A percentile compares a stretch with the other conserved stretches of the same genome.
Conservation (phyloP, 2,797 vertebrate genomes). For the Pangasius krempfi region DNA sequence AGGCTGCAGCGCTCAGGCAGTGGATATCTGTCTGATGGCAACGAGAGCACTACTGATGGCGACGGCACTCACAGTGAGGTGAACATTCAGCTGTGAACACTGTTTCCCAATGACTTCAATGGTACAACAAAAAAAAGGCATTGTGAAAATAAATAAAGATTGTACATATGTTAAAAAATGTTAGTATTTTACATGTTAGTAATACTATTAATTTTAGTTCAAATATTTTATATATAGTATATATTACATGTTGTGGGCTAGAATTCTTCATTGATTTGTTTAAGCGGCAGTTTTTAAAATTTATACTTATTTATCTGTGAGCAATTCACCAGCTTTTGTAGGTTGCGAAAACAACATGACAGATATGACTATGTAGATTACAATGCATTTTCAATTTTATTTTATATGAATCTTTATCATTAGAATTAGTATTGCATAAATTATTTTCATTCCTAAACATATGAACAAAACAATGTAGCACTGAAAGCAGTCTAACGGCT, state of each 20-base stretch:
- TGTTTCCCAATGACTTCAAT: background rate
- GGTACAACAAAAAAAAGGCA: background rate
- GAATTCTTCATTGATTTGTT: background rate
- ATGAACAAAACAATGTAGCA: background rate
- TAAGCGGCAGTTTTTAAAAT: no score
- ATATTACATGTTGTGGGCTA: background rate
- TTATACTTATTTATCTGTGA: background rate
- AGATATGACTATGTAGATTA: background rate
- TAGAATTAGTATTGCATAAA: background rate
- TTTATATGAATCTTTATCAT: background rate
- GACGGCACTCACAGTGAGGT: constrained; percentile 58
- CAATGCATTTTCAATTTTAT: background rate
- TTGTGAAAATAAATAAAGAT: background rate
- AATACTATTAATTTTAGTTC: background rate
- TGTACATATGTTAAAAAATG: background rate
- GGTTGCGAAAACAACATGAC: background rate
- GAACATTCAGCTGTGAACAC: constrained; percentile 55
- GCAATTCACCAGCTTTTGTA: background rate
- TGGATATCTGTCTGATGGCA: constrained; percentile 59
- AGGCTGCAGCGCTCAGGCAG: constrained; percentile 67
- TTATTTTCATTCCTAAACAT: background rate
- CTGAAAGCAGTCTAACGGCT: background rate
- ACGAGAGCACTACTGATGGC: constrained; percentile 54
- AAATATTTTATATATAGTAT: background rate
- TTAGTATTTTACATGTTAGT: background rate